Base-by-base conservation (phyloP, 2,888 invertebrate genomes). In the Ennomos fuscantarius region DNA sequence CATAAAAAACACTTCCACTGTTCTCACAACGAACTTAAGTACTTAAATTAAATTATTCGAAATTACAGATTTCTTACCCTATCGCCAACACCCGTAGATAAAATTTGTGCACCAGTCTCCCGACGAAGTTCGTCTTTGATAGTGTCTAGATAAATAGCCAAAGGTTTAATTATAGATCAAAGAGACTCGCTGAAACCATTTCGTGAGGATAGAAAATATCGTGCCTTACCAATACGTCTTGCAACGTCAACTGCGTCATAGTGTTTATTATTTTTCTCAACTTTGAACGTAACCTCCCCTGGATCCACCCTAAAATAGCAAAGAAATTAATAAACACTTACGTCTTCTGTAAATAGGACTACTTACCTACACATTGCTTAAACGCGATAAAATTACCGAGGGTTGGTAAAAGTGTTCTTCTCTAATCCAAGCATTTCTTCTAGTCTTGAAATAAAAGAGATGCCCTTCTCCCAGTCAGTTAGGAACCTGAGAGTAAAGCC, bases 241-340 rank as follows among this genome's bases (percentile, higher is more conserved):
- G 95, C 95, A 9, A 96, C 94, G 66, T 95, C 94, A 5, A 93
- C 93, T 0, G 96, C 95, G 71, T 95, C 95, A 65, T 95, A 92
- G 12, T 94, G 94, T 72, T 94, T 93, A 57, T 87, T 92, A 69
- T 95, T 95, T 48, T 94, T 93, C 55, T 93, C 93, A 1, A 96
- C 96, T 89, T 94, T 95, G 79, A 96, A 97, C 0, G 95, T 95
- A 0, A 98, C 96, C 85, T 96, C 96, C 63, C 95, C 95, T 11
- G 94, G 93, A 69, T 95, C 95, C 60, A 96, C 95, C 62, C 97
- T 95, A 78, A 53, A 93, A 93, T 65, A 71, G 68, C 49, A 58
- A 24, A 63, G 46, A 43, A 8, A 3, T 15, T 9, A n/a, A 8
- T 40, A 33, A 11, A 12, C 32, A 8, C 12, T 9, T 43, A 15